Evolutionary conservation across 1,140 invertebrate genomes (phyloP), one percentile per base, ranked within the genome.

Genomic region (Diploscapter pachys): DNA sequence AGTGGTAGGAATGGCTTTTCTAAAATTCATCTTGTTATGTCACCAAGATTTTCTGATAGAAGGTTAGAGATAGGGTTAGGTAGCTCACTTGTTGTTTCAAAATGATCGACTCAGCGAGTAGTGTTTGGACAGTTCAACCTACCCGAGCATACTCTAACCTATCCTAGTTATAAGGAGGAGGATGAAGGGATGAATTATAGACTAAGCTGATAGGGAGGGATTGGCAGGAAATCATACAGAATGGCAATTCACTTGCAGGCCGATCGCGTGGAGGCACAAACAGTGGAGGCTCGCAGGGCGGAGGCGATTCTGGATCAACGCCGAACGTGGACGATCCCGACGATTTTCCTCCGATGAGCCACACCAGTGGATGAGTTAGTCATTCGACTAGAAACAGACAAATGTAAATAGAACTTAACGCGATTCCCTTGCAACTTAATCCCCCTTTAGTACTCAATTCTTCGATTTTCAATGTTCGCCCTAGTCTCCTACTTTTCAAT

Each of bases 341-440:
- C 50, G 68, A 76, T 11, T 76, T 76, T 67, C 75, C 75, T 56
- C 75, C 75, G 13, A 72, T 69, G 69, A 70, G 65, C 54, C 75
- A 76, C 48, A 11, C 9, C 9, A 59, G 57, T 31, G 63, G 63
- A 64, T 48, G 51, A 64, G 63, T 5, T 50, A 6, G 63, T 64
- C 13, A 50, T 64, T 6, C 31, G 63, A 48, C 63, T 6, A 31
- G 9, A 59, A 59, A 59, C 9, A 59, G 57, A 59, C 9, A 13
- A 13, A 13, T 11, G 57, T 59, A 59, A 59, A 59, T 13, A 31
- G 31, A 31, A 31, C 31, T 31, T 31, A 31, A 31, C 31, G 31
- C 31, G 31, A 31, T 31, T 1, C 31, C 31, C 31, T 31, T 31
- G 31, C 31, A 31, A 31, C 31, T 31, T 31, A 31, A 31, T 31